Evolutionary conservation across 64 coral and sea anemone genomes (phyloP), one percentile per base, ranked within the genome.

Genomic region (Pocillopora damicornis): DNA sequence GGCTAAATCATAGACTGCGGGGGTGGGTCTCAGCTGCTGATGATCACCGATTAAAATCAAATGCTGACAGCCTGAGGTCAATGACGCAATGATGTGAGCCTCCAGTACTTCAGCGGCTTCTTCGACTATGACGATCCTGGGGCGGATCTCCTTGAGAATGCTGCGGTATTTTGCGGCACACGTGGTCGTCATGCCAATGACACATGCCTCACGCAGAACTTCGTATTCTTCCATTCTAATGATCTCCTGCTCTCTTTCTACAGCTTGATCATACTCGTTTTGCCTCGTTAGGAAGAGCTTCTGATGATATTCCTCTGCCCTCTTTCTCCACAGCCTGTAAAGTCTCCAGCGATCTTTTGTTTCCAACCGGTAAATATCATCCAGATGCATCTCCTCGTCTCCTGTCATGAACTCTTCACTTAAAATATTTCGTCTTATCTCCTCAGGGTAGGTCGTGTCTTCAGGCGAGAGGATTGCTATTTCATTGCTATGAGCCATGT

Each of bases 71-170:
- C 81, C 89, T 16, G 87, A 60, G 13, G 90, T 76, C 66, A 98
- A 81, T 45, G 92, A 93, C 1, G 88, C 94, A 36, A 98, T 65
- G 12, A 92, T 65, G 23, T 98, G 95, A 76, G 92, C 95, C 79
- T 98, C 95, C 25, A 98, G 87, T 75, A 98, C 89, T 35, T 98
- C 95, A 45, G 95, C 92, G 20, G 95, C 95, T 89, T 98, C 95
- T 90, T 98, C 95, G 0, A 90, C 67, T 11, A 95, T 36, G 45
- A 95, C 69, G 25, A 95, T 89, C 22, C 92, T 89, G 22, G 93
- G 93, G 25, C 63, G 34, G 62, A 95, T 84, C 77, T 58, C 15
- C n/a, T 95, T 67, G 34, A 95, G 80, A 71, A 95, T 83, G 2
- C 57, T 67, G 11, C 79, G 90, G 72, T 95, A 95, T 15, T 58